Percentiles rank a stretch among this genome's conserved stretches.
phyloP scores from a whole-genome alignment of 2,888 invertebrate genomes.

The Drosophila pegasa region DNA sequence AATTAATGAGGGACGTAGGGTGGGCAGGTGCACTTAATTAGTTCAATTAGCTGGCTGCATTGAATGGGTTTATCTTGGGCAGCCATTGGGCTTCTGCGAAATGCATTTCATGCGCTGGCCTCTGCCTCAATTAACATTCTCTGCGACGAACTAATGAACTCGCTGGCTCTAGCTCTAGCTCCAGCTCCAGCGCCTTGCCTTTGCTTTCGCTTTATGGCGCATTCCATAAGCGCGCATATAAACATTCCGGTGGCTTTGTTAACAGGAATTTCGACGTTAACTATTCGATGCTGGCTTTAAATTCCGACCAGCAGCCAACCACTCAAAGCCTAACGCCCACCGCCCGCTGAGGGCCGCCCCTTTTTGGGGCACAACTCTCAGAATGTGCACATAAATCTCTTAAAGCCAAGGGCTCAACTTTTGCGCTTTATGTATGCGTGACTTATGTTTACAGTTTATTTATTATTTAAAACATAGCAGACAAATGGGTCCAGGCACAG shows the following conservation, averaged over 20 bases:
- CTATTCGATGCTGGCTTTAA: conserved; percentile 42
- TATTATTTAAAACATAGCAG: conserved; percentile 76
- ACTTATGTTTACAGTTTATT: conserved; percentile 81
- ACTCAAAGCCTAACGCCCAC: neutral
- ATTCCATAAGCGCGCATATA: conserved; percentile 4
- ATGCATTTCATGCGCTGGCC: neutral
- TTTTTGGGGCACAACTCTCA: conserved; percentile 16
- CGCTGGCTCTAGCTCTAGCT: neutral
- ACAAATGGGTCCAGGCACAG: conserved; percentile 55
- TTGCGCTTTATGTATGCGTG: conserved; percentile 69
- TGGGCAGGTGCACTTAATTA: neutral
- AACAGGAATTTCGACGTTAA: conserved; percentile 24
- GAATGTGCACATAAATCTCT: conserved; percentile 62
- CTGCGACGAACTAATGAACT: conserved; percentile 22
- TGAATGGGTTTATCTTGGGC: neutral
- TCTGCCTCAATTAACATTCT: neutral
- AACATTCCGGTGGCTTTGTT: conserved; percentile 23
- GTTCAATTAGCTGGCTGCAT: neutral
- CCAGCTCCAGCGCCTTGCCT: neutral
- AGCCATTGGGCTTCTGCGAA: neutral
- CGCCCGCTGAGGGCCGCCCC: neutral
- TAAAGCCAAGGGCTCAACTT: conserved; percentile 70
- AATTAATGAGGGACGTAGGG: neutral
- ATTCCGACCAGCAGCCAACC: conserved; percentile 18
- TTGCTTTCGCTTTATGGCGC: conserved; percentile 1